Conservation (phyloP, 2,888 invertebrate species). For the Andricus quercusramuli region DNA sequence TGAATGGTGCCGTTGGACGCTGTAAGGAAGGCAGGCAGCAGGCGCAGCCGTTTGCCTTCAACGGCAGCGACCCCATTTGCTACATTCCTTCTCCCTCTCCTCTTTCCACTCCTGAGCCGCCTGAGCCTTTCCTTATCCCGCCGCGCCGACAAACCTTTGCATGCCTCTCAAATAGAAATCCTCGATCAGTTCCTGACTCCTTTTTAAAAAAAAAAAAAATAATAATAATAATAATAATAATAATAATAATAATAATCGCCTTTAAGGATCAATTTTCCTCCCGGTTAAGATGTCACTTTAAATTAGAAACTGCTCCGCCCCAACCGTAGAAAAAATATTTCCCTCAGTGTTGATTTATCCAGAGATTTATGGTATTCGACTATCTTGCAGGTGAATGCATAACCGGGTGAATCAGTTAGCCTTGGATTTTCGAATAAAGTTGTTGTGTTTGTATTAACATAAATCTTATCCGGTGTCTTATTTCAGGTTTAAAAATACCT, state of each 20-base stretch:
- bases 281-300: background rate
- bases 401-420: background rate
- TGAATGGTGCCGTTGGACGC: slow-evolving; percentile 66
- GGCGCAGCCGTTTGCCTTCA: slow-evolving; percentile 75
- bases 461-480: background rate
- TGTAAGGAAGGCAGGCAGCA: slow-evolving; percentile 55
- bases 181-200: slow-evolving; percentile 46
- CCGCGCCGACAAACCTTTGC: slow-evolving; percentile 49
- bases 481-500: background rate
- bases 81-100: slow-evolving; percentile 69
- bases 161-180: slow-evolving; percentile 55
- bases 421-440: background rate
- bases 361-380: background rate
- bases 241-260: background rate
- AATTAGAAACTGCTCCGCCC: background rate
- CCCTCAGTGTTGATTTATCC: background rate
- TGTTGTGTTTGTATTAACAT: background rate
- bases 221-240: background rate
- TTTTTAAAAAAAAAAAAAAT: background rate
- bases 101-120: slow-evolving; percentile 46
- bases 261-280: background rate
- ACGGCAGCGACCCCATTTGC: slow-evolving; percentile 76
- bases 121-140: slow-evolving; percentile 54
- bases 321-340: background rate
- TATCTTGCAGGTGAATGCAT: background rate